These are phyloP conservation scores for Conops quadrifasciatus DNA, from an alignment of 2,888 invertebrate species.

Conservation along the genomic window DNA sequence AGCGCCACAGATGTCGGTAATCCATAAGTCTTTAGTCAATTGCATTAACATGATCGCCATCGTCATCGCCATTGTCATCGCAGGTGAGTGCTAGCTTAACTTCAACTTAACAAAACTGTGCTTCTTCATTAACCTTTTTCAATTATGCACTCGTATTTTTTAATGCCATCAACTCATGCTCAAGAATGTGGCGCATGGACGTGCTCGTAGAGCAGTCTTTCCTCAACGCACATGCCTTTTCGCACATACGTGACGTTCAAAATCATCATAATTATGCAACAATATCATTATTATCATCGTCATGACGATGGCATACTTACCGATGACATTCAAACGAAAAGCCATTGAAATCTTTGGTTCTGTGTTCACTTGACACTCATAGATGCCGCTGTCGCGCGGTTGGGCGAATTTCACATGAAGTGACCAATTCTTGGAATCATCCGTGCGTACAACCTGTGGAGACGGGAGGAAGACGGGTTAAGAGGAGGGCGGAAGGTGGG, in stretches of 20 bases:
- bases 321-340: constrained; percentile 84
- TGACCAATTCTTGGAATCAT: constrained; percentile 90
- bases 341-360: constrained; percentile 90
- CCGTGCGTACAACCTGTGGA: constrained; percentile 64
- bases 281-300: too few relatives aligned
- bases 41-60: not conserved
- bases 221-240: too few relatives aligned
- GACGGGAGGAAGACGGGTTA: not conserved
- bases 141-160: too few relatives aligned
- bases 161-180: too few relatives aligned
- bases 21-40: too few relatives aligned
- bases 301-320: constrained; percentile 65
- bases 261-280: not conserved
- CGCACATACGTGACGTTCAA: too few relatives aligned
- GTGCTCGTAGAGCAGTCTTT: too few relatives aligned
- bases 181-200: too few relatives aligned
- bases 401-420: constrained; percentile 88
- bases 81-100: too few relatives aligned
- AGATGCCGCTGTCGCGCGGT: constrained; percentile 80
- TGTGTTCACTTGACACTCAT: constrained; percentile 73
- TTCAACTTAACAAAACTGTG: too few relatives aligned
- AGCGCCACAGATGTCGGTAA: not conserved
- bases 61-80: not conserved
- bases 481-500: too few relatives aligned
- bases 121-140: too few relatives aligned